A percentile compares a stretch with the other conserved stretches of the same genome.
These are phyloP conservation scores for Pipra filicauda DNA, from an alignment of 2,113 vertebrate genomes.

Conservation along the genomic window DNA sequence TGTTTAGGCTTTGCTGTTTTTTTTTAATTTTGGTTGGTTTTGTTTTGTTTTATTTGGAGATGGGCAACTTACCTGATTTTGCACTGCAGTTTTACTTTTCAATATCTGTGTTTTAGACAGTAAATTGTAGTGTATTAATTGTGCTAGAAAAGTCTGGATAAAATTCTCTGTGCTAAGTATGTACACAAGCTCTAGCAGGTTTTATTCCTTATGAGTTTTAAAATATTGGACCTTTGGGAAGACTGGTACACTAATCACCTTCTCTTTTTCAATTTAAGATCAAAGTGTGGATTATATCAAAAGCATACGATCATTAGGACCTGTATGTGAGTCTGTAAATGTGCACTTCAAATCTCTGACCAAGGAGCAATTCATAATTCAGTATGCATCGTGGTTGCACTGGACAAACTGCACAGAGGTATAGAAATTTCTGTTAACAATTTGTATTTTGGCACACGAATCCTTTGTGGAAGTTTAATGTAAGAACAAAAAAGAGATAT, in stretches of 20 bases:
- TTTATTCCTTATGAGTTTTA: neutral
- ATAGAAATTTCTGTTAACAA: neutral
- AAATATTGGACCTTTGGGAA: neutral
- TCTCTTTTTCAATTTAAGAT: conserved; percentile 50
- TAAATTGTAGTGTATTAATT: neutral
- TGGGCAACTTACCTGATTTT: neutral
- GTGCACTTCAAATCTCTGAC: conserved; percentile 63
- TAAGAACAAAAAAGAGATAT: neutral
- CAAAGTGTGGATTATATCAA: conserved; percentile 63
- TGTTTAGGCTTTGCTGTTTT: neutral
- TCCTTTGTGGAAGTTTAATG: neutral
- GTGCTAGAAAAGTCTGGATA: neutral
- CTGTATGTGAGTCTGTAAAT: conserved; percentile 73
- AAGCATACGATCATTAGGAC: conserved; percentile 73
- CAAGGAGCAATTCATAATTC: conserved; percentile 53
- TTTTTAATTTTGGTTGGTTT: neutral
- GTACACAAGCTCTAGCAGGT: neutral
- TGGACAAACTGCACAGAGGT: conserved; percentile 78
- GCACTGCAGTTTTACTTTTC: neutral
- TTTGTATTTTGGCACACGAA: neutral
- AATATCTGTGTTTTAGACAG: neutral
- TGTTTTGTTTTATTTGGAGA: neutral
- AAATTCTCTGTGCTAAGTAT: neutral
- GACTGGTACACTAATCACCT: neutral
- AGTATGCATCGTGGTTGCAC: conserved; percentile 59